Percentiles rank a stretch among this genome's conserved stretches.
Evolutionary conservation across 1,140 invertebrate species (phyloP).

Genomic region (Cyclargus thomasi): DNA sequence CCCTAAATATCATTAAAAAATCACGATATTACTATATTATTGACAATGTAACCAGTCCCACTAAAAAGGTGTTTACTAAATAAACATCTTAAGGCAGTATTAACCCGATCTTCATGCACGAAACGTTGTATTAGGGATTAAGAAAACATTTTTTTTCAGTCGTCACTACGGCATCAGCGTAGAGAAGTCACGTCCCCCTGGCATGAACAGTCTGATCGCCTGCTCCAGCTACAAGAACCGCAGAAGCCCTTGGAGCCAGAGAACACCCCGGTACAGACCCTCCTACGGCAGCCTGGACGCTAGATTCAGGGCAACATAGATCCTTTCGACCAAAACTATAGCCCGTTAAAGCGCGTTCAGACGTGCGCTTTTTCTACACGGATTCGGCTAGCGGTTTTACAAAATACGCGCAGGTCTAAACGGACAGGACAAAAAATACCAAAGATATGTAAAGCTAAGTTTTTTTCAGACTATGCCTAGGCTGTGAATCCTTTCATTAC

Average conservation of each 20-base stretch:
- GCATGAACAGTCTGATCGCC: conserved; percentile 83
- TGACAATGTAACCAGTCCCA: no score
- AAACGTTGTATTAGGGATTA: no score
- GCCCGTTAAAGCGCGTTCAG: no score
- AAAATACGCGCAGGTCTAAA: no score
- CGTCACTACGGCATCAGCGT: conserved; percentile 74
- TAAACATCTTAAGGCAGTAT: no score
- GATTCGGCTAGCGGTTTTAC: no score
- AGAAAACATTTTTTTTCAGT: conserved; percentile 31
- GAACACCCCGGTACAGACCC: conserved; percentile 53
- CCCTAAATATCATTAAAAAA: no score
- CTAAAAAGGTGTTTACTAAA: no score
- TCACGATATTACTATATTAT: no score
- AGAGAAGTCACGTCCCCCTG: conserved; percentile 77
- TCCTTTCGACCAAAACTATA: conserved; percentile 33
- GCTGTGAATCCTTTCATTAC: not conserved
- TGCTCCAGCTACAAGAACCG: conserved; percentile 86
- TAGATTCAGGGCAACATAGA: conserved; percentile 46
- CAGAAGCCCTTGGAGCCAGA: conserved; percentile 77
- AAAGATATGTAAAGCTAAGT: not conserved
- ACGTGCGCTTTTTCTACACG: no score
- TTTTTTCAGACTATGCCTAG: not conserved
- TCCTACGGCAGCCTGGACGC: conserved; percentile 59
- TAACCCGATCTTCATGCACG: no score
- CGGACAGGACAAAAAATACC: conserved; percentile 4